Evolutionary conservation across 2,113 vertebrate genomes (phyloP).

Genomic region (Hyla sarda): DNA sequence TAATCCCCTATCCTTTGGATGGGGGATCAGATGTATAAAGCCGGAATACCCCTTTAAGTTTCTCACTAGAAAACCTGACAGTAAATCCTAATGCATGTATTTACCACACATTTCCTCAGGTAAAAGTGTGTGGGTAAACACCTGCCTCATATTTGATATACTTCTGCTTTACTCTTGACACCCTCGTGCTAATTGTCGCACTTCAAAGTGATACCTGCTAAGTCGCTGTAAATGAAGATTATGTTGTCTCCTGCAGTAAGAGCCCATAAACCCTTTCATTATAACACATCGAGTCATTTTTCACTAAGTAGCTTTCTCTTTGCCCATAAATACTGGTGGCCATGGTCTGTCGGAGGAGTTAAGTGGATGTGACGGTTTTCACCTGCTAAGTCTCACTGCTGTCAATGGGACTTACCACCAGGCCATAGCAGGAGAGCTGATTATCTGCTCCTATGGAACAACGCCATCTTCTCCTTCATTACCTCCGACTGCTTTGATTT

Average conservation of each 20-base stretch:
- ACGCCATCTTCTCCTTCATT: constrained; percentile 2
- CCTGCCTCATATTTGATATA: not conserved
- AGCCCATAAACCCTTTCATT: constrained; percentile 46
- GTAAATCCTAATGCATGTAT: not conserved
- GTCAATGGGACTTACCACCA: constrained; percentile 8
- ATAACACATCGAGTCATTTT: constrained; percentile 48
- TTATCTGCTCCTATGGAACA: constrained; percentile 7
- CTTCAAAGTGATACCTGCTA: constrained; percentile 21
- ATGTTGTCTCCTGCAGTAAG: constrained; percentile 15
- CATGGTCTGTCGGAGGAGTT: not conserved
- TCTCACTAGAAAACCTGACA: too few relatives aligned
- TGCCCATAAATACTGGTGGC: constrained; percentile 27
- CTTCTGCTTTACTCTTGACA: not conserved
- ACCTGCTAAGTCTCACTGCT: constrained; percentile 34
- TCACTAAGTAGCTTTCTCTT: constrained; percentile 51
- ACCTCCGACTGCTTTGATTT: not conserved
- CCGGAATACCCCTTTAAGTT: too few relatives aligned
- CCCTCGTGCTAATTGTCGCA: not conserved
- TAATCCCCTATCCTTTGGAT: too few relatives aligned
- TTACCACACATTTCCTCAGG: not conserved
- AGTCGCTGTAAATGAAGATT: constrained; percentile 31
- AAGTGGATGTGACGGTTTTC: constrained; percentile 9
- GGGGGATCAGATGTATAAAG: too few relatives aligned
- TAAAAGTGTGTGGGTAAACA: not conserved
- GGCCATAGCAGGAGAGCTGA: not conserved